Base-by-base conservation (phyloP, 2,797 vertebrate species). In the Pipistrellus pygmaeus region DNA sequence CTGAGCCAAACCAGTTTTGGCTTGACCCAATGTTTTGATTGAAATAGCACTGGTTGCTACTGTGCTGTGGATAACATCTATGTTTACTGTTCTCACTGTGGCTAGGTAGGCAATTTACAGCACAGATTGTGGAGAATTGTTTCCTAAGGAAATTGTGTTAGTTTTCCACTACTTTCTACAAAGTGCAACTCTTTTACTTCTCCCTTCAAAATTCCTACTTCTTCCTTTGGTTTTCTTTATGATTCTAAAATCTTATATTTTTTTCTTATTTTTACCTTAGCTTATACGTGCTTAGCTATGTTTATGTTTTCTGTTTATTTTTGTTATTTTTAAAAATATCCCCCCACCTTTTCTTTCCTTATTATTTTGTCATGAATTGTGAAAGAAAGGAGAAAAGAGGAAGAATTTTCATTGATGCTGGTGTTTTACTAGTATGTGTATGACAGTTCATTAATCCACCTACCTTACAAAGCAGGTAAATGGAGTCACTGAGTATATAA, bases 151-250 rank as follows among this genome's bases (percentile, higher is more conserved):
- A 80, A 80, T 76, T 17, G 1, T 48, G 73, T 18, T 53, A 6
- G 7, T 81, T 27, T 62, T 87, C 17, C 2, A 84, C 3, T 85
- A 13, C 32, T 84, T 80, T 35, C 5, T 13, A 25, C 14, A 76
- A 1, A 75, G 4, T 23, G 5, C 8, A 44, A 46, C 3, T 71
- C 9, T 35, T 77, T 32, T 41, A 3, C 35, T 66, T 77, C 8
- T 53, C 2, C 6, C 6, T 64, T 89, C 73, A 2, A 81, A 87
- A 13, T 71, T 11, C 0, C 0, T 18, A 15, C 6, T 9, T 82
- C 60, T 72, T 66, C 23, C 44, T 93, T 93, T 85, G 32, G 46
- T 86, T 95, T 62, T 23, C 11, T 86, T 64, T 81, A 68, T 89
- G 32, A 51, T 82, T 84, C 23, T 55, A 73, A 82, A 64, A 66